Percentiles rank a stretch among this genome's conserved stretches.
Evolutionary conservation across 2,113 vertebrate genomes (phyloP).

Genomic region (Casuarius casuarius): DNA sequence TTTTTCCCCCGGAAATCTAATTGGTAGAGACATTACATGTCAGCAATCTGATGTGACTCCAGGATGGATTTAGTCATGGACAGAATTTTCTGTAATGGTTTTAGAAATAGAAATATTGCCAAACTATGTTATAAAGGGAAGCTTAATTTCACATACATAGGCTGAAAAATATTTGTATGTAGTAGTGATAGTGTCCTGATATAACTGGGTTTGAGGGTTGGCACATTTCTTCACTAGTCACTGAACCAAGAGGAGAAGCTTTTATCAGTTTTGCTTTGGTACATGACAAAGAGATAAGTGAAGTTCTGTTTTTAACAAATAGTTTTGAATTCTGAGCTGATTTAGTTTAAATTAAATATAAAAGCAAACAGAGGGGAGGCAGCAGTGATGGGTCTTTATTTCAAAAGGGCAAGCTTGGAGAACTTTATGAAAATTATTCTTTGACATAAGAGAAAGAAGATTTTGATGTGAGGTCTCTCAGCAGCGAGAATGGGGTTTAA

Average conservation of each 20-base stretch:
- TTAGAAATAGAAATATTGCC: neutral
- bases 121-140: neutral
- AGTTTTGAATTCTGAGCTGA: neutral
- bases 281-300: neutral
- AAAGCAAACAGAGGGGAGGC: neutral
- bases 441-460: neutral
- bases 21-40: neutral
- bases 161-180: neutral
- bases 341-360: slow-evolving; percentile 4
- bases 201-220: neutral
- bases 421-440: neutral
- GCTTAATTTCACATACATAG: neutral
- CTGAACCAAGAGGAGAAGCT: neutral
- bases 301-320: neutral
- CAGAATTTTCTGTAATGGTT: neutral
- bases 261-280: neutral
- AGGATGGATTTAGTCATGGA: neutral
- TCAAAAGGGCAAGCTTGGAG: neutral
- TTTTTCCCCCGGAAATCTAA: neutral
- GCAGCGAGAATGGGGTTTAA: neutral
- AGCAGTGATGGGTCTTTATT: neutral
- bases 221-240: neutral
- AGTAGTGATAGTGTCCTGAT: neutral
- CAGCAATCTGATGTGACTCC: neutral
- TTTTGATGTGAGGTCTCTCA: neutral